These are phyloP conservation scores for Girardinus metallicus DNA, from an alignment of 2,797 vertebrate species.

Conservation along the genomic window DNA sequence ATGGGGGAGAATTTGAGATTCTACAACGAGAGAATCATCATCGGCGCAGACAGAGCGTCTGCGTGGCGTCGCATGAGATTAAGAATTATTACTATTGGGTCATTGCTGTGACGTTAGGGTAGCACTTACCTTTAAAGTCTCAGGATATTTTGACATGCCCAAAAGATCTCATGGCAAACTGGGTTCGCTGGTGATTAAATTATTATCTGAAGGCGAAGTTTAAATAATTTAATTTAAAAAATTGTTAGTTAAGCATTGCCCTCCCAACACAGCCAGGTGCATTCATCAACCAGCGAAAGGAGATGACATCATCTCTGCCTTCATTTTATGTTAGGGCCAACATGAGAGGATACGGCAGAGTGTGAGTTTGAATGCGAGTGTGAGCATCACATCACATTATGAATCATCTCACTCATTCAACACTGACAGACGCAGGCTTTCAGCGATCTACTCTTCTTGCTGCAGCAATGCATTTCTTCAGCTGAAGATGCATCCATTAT, in stretches of 20 bases:
- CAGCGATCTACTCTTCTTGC: conserved; percentile 39
- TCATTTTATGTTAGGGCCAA: conserved; percentile 20
- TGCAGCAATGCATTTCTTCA: conserved; percentile 24
- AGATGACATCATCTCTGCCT: conserved; percentile 60
- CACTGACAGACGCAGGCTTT: conserved; percentile 22
- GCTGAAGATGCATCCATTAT: conserved; percentile 62
- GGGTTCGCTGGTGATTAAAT: not conserved
- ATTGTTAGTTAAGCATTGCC: conserved; percentile 16
- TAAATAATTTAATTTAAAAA: not conserved
- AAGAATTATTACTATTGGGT: not conserved
- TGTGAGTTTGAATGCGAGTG: conserved; percentile 17
- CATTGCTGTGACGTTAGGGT: not conserved
- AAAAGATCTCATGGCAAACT: not conserved
- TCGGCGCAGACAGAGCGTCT: not conserved
- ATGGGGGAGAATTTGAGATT: not conserved
- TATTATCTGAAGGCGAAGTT: not conserved
- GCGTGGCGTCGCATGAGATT: not conserved
- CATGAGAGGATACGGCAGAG: conserved; percentile 17
- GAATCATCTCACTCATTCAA: conserved; percentile 34
- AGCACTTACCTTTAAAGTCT: not conserved
- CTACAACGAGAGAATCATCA: not conserved
- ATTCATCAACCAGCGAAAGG: conserved; percentile 38
- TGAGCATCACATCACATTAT: conserved; percentile 19
- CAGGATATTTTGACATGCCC: not conserved
- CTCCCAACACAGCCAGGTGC: conserved; percentile 30